phyloP scores from a whole-genome alignment of 2,113 vertebrate genomes.

The Nothobranchius kuhntae region DNA sequence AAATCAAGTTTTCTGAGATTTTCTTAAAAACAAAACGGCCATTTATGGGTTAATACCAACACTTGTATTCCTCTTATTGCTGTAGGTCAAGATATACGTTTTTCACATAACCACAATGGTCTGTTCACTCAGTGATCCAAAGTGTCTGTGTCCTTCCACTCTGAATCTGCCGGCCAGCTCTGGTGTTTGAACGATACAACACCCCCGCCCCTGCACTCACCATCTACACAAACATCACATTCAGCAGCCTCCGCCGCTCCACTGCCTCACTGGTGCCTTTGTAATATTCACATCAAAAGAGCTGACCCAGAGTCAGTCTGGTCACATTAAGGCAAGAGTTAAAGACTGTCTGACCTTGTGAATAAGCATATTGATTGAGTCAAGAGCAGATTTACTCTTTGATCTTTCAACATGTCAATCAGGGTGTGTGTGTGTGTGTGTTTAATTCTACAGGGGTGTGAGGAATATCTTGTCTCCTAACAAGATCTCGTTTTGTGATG shows the following conservation, averaged over 20 bases:
- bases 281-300: constrained; percentile 40
- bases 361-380: constrained; percentile 57
- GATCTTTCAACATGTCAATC: constrained; percentile 61
- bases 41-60: too few relatives aligned
- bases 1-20: too few relatives aligned
- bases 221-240: constrained; percentile 57
- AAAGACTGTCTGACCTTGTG: constrained; percentile 34
- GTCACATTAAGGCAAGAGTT: constrained; percentile 43
- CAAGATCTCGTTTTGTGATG: too few relatives aligned
- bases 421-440: not conserved
- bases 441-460: too few relatives aligned
- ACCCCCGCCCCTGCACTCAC: constrained; percentile 6
- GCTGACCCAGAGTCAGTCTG: constrained; percentile 31
- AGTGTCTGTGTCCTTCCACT: constrained; percentile 30
- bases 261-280: constrained; percentile 44
- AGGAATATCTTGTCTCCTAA: too few relatives aligned
- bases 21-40: too few relatives aligned
- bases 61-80: too few relatives aligned
- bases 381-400: constrained; percentile 55
- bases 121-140: constrained; percentile 35
- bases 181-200: constrained; percentile 38
- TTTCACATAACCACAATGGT: constrained; percentile 13
- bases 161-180: constrained; percentile 42
- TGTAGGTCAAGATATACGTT: not conserved
- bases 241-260: constrained; percentile 29